Base-by-base conservation (phyloP, 2,888 invertebrate genomes). In the Serrognathus titanus region DNA sequence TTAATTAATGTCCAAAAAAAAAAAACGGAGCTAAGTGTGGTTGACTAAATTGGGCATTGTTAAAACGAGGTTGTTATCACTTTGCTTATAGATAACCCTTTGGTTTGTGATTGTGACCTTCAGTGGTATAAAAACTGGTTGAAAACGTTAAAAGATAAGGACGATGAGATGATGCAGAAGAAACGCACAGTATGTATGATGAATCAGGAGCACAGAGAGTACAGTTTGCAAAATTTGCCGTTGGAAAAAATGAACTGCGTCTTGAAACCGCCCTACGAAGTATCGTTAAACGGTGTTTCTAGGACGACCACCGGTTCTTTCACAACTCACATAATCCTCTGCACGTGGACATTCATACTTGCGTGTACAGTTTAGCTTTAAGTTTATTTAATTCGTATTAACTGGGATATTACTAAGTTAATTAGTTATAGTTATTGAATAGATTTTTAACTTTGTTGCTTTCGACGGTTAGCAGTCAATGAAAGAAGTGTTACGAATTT, bases 161-260 rank as follows among this genome's bases (percentile, higher is more conserved):
- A 92, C 70, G 92, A 92, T 75, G 92, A 92, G 75, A 87, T 90
- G 86, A 90, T 91, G 84, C 89, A 90, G 70, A 92, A 92, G 81
- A 92, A 92, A 73, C 84, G 89, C 54, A 90, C 91, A 2, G 82
- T 91, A 47, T 93, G 92, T 78, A 88, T 86, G 61, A 91, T 92
- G 90, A 79, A 81, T 43, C 81, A 82, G 66, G 92, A 92, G 72
- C 90, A 91, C 74, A 83, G 91, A 35, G 92, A 93, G 74, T 92
- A 91, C 78, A 87, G 85, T 70, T 85, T 92, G 56, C 89, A 90
- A 70, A 87, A 85, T 73, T 85, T 92, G 82, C 92, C 92, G 0
- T 79, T 90, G 59, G 90, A 90, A 64, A 86, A 86, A 73, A 91
- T 92, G 91, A 88, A 87, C 72, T 92, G 92, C 79, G 86, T 87